A percentile compares a stretch with the other conserved stretches of the same genome.
Conservation (phyloP, 1,140 invertebrate species). For the Hypsibius dujardini region DNA sequence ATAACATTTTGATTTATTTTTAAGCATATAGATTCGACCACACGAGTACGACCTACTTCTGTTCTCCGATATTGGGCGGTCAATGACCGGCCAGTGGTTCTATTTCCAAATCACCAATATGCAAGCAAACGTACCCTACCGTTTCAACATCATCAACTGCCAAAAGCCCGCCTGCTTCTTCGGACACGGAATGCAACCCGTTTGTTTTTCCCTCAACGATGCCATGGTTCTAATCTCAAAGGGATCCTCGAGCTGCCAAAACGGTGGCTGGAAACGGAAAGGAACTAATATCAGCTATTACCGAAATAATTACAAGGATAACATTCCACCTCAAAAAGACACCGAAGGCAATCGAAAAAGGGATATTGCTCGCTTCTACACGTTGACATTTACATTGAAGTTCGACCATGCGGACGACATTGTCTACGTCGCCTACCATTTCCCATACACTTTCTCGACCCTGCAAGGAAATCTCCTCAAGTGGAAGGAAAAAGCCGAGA, state of each 20-base stretch:
- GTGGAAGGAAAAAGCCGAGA: conserved; percentile 35
- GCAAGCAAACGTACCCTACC: conserved; percentile 48
- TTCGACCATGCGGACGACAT: conserved; percentile 75
- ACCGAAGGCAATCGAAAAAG: conserved; percentile 31
- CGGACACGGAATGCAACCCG: conserved; percentile 59
- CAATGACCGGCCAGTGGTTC: conserved; percentile 69
- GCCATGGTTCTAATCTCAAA: conserved; percentile 41
- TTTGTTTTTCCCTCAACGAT: conserved; percentile 63
- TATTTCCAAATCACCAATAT: conserved; percentile 77
- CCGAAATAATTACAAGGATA: conserved; percentile 33
- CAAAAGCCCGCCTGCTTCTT: conserved; percentile 74
- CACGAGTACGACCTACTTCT: conserved; percentile 85
- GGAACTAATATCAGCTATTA: conserved; percentile 68
- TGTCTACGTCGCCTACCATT: conserved; percentile 87
- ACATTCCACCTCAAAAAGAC: not conserved
- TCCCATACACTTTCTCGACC: conserved; percentile 58
- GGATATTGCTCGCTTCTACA: conserved; percentile 49
- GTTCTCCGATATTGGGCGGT: conserved; percentile 65
- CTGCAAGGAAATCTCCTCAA: conserved; percentile 46
- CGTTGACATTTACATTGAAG: conserved; percentile 74
- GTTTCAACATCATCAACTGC: conserved; percentile 78
- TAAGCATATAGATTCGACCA: conserved; percentile 18
- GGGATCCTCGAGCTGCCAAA: not conserved
- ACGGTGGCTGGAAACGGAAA: conserved; percentile 49
- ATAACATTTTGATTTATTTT: no score